phyloP scores from a whole-genome alignment of 37 sponge, comb jelly and placozoan species.

The Diacarnus erythraeanus region DNA sequence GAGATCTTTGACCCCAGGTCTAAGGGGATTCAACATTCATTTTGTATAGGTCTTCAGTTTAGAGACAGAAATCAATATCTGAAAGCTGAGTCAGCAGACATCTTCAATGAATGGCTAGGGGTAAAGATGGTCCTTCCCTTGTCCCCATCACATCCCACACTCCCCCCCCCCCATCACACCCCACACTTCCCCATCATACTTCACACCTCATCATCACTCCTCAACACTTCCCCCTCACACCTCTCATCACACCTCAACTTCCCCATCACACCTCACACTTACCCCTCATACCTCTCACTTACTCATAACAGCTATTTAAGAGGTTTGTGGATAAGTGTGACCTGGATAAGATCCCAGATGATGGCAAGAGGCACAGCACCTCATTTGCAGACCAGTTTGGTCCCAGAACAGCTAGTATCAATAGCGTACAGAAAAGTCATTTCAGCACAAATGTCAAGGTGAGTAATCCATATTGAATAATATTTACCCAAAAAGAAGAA shows the following conservation, averaged over 20 bases:
- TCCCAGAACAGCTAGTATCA: not conserved
- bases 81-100: conserved; percentile 32
- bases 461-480: no score
- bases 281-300: no score
- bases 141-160: not conserved
- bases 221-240: not conserved
- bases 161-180: not conserved
- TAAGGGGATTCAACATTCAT: conserved; percentile 19
- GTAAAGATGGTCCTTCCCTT: conserved; percentile 8
- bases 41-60: conserved; percentile 25
- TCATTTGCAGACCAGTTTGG: no score
- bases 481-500: no score
- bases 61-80: not conserved
- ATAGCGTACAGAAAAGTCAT: conserved; percentile 12
- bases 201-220: not conserved
- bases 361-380: no score
- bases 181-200: not conserved
- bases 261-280: not conserved
- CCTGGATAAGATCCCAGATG: not conserved
- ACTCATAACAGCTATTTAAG: not conserved
- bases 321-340: conserved; percentile 16
- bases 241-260: not conserved
- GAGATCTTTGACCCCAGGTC: conserved; percentile 24
- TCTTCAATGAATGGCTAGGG: conserved; percentile 30
- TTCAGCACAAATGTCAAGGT: not conserved